phyloP scores from a whole-genome alignment of 2,797 vertebrate genomes.

The Sebastes paucispinis region DNA sequence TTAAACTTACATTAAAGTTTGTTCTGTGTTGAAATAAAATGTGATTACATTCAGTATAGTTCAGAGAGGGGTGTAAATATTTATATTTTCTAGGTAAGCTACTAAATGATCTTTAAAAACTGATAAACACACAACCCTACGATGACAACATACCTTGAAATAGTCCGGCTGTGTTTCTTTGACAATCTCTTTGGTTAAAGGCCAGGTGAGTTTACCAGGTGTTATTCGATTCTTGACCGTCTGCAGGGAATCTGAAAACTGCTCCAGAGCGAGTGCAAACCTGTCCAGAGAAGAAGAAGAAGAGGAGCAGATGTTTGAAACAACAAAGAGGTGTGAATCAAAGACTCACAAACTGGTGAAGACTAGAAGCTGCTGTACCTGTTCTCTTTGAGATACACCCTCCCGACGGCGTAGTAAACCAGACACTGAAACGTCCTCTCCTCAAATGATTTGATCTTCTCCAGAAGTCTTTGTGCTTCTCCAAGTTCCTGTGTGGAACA shows the following conservation, averaged over 20 bases:
- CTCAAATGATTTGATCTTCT: slow-evolving; percentile 83
- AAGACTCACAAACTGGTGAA: neutral
- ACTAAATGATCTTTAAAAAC: neutral
- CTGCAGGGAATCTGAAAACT: slow-evolving; percentile 86
- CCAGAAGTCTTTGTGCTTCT: slow-evolving; percentile 85
- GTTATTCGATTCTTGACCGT: slow-evolving; percentile 86
- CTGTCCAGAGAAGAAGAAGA: slow-evolving; percentile 67
- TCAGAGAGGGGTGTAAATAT: neutral
- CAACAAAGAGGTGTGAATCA: neutral
- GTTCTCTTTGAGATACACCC: slow-evolving; percentile 90
- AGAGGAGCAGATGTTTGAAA: neutral
- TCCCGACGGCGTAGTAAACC: slow-evolving; percentile 89
- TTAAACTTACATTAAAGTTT: neutral
- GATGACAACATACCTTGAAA: slow-evolving; percentile 69
- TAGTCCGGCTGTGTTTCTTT: slow-evolving; percentile 84
- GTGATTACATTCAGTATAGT: too few species aligned
- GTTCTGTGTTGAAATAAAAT: neutral
- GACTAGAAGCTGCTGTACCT: slow-evolving; percentile 68
- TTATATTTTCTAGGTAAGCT: neutral
- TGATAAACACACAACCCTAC: neutral
- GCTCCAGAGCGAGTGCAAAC: slow-evolving; percentile 85
- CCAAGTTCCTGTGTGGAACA: slow-evolving; percentile 82
- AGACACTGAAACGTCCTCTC: slow-evolving; percentile 87
- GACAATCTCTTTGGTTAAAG: slow-evolving; percentile 86
- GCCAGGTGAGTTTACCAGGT: slow-evolving; percentile 93